Evolutionary conservation across 2,113 vertebrate genomes (phyloP), one percentile per base, ranked within the genome.

Genomic region (Rafetus swinhoei): DNA sequence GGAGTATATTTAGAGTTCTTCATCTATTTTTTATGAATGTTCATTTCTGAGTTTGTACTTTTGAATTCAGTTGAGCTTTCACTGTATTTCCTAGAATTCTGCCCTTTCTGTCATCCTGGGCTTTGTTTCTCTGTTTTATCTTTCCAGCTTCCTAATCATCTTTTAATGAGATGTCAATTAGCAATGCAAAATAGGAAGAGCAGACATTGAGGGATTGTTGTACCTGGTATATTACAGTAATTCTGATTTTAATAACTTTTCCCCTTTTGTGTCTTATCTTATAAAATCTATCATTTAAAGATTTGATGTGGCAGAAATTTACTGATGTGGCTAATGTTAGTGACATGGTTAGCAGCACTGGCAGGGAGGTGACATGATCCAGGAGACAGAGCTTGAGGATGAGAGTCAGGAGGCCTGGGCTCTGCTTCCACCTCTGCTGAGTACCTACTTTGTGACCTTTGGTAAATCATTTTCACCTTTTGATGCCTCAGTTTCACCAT

Each of bases 121-220:
- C 62, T 94, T 97, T 97, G 95, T 92, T 98, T 97, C 95, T 90
- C 91, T 96, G 81, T 93, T 97, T 95, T 90, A 86, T 92, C 93
- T 94, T 97, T 97, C 91, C 96, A 92, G 93, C 90, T 96, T 97
- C 93, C 57, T 97, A 98, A 97, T 94, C 95, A 97, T 97, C 93
- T 97, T 98, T 97, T 97, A 98, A 98, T 97, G 91, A 98, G 97
- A 94, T 94, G 96, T 84, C 95, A 98, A 98, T 98, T 98, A 98
- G 95, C 52, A 83, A 97, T 97, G 96, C 95, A 98, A 97, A 98
- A 97, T 95, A 85, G 93, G 93, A 96, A 91, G 85, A 97, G 93
- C 21, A 32, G 95, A 97, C 97, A 91, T 87, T 94, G 97, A 98
- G 94, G 95, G 93, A 97, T 97, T 96, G 95, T 90, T 91, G 56